Percentiles rank a stretch among this genome's conserved stretches.
phyloP scores from a whole-genome alignment of 2,888 invertebrate genomes.

The Ptilodon capucinus region DNA sequence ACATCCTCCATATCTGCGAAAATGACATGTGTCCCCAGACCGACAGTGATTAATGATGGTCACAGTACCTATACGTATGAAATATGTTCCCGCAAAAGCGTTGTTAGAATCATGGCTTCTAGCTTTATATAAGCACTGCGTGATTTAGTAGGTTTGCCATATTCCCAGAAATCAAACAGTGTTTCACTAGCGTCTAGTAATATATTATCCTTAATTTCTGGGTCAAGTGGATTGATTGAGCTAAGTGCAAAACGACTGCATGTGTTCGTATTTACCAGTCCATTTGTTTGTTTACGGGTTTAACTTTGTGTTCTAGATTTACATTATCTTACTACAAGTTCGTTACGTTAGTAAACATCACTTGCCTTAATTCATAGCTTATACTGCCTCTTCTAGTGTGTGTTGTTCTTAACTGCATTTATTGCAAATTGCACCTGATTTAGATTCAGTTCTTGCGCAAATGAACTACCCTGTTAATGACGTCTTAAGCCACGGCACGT shows the following conservation, averaged over 20 bases:
- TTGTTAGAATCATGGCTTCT: neutral
- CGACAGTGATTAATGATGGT: neutral
- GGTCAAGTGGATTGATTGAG: neutral
- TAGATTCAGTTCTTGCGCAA: neutral
- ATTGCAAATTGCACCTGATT: neutral
- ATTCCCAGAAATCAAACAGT: neutral
- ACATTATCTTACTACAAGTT: neutral
- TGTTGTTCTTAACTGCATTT: neutral
- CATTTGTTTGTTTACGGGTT: neutral
- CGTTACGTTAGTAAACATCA: too few species aligned
- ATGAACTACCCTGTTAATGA: conserved; percentile 15
- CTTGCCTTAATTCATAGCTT: too few species aligned
- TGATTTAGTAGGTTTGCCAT: neutral
- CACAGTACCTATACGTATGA: neutral
- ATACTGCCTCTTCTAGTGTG: neutral
- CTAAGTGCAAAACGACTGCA: neutral
- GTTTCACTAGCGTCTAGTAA: neutral
- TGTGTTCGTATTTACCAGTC: neutral
- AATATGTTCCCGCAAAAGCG: neutral
- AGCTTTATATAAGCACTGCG: neutral
- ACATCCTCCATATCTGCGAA: neutral
- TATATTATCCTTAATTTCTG: neutral
- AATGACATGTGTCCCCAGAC: neutral
- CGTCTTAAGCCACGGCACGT: conserved; percentile 32
- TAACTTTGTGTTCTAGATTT: neutral